Base-by-base conservation (phyloP, 2,797 vertebrate genomes). In the Typhlichthys subterraneus region DNA sequence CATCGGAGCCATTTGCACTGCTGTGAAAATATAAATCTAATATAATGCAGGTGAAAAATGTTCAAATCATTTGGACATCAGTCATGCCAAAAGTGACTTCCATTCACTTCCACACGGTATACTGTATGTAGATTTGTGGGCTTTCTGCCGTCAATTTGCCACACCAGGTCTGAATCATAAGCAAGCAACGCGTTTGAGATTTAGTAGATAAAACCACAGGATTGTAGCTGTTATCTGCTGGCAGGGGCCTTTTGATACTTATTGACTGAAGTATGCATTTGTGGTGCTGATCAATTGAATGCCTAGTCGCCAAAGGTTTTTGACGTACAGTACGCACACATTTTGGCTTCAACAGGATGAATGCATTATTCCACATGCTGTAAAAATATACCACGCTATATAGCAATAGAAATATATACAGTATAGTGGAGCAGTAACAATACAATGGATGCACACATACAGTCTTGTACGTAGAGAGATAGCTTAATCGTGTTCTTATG, bases 1-100 rank as follows among this genome's bases (percentile, higher is more conserved):
- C 13, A 70, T 31, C 61, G 48, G 50, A 68, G 59, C 58, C 65
- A 10, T 80, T 87, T 77, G 48, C 69, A 51, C 61, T 67, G 46
- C 54, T 59, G 23, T 72, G 57, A 75, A 70, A 75, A 70, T 67
- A 65, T 72, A 67, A 55, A 57, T 17, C 23, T 23, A 61, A n/a
- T 62, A n/a, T 29, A 12, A 42, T 15, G 12, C 15, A 69, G 19
- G 33, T 5, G 55, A 33, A 12, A 12, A 29, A 53, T 12, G 1
- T 3, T 11, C n/a, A 46, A 55, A 51, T 52, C 5, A 7, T 54
- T 66, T 11, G 66, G 19, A 29, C 17, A 12, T 23, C 31, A 45
- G 31, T 51, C 53, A 54, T 38, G 4, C 38, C 29, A 69, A 48
- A 61, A 59, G 46, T 33, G n/a, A n/a, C 52, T 45, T 69, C 45